Evolutionary conservation across 1,140 invertebrate species (phyloP).

Genomic region (Drosophila chauvacae): DNA sequence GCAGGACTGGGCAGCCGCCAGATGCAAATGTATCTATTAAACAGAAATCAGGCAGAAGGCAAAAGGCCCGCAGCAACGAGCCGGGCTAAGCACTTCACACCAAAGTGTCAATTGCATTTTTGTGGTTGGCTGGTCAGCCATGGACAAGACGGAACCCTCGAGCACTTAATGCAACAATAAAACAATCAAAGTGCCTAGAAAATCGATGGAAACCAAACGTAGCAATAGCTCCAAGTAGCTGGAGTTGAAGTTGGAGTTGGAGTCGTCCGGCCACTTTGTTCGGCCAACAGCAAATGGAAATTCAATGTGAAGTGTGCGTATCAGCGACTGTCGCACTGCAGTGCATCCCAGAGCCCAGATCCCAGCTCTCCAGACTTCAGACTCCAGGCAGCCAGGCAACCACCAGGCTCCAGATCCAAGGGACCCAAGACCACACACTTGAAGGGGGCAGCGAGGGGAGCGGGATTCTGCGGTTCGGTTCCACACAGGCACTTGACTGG

Average conservation of each 20-base stretch:
- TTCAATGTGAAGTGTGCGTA: constrained; percentile 82
- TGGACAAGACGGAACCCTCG: constrained; percentile 24
- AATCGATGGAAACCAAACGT: constrained; percentile 80
- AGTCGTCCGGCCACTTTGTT: constrained; percentile 39
- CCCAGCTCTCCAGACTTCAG: constrained; percentile 14
- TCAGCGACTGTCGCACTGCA: constrained; percentile 79
- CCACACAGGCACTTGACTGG: constrained; percentile 54
- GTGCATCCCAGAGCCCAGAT: constrained; percentile 59
- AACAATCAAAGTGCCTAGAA: constrained; percentile 82
- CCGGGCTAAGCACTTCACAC: constrained; percentile 79
- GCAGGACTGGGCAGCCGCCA: constrained; percentile 59
- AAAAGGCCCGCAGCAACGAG: constrained; percentile 53
- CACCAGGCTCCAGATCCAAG: constrained; percentile 17
- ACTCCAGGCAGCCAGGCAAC: background rate
- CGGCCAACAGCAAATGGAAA: constrained; percentile 72
- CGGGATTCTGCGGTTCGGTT: constrained; percentile 15
- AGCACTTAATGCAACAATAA: constrained; percentile 81
- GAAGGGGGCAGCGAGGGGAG: constrained; percentile 38
- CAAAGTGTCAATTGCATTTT: constrained; percentile 82
- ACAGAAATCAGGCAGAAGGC: constrained; percentile 75
- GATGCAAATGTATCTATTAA: constrained; percentile 82
- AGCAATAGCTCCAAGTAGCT: constrained; percentile 40
- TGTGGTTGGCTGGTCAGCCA: constrained; percentile 70
- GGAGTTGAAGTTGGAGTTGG: background rate
- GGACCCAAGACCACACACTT: constrained; percentile 70